Evolutionary conservation across 2,888 invertebrate genomes (phyloP).

Genomic region (Maniola hyperantus): DNA sequence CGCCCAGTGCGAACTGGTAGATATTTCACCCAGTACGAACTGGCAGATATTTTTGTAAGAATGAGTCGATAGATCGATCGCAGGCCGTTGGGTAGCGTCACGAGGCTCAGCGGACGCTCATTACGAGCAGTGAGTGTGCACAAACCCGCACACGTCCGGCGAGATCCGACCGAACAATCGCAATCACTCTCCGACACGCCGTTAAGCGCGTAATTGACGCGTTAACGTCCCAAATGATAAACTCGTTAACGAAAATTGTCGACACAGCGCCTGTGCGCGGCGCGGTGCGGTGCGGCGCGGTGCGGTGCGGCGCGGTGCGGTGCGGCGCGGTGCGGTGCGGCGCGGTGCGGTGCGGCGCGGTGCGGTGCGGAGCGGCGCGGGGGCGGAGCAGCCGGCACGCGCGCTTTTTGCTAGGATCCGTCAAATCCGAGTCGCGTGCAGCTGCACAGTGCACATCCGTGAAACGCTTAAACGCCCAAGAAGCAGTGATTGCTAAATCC

Average conservation of each 20-base stretch:
- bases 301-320: constrained; percentile 35
- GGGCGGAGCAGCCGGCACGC: constrained; percentile 37
- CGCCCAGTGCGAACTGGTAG: no score
- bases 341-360: constrained; percentile 35
- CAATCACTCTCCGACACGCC: background rate
- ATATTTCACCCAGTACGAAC: no score
- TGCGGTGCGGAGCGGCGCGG: no score
- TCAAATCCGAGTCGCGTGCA: constrained; percentile 17
- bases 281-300: constrained; percentile 33
- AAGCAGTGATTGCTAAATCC: background rate
- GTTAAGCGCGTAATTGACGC: constrained; percentile 20
- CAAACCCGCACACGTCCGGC: constrained; percentile 21
- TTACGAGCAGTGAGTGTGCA: constrained; percentile 55
- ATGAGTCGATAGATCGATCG: no score
- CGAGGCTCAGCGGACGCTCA: constrained; percentile 38
- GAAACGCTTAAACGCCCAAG: background rate
- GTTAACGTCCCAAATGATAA: constrained; percentile 13
- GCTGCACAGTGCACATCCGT: constrained; percentile 11
- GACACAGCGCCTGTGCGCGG: constrained; percentile 8
- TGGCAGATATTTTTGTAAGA: no score
- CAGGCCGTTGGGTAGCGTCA: background rate
- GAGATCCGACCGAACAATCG: constrained; percentile 22
- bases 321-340: constrained; percentile 31
- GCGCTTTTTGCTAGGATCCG: constrained; percentile 44
- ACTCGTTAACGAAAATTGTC: constrained; percentile 26